A percentile compares a stretch with the other conserved stretches of the same genome.
These are phyloP conservation scores for Cossypha heuglini DNA, from an alignment of 2,797 vertebrate genomes.

Conservation along the genomic window DNA sequence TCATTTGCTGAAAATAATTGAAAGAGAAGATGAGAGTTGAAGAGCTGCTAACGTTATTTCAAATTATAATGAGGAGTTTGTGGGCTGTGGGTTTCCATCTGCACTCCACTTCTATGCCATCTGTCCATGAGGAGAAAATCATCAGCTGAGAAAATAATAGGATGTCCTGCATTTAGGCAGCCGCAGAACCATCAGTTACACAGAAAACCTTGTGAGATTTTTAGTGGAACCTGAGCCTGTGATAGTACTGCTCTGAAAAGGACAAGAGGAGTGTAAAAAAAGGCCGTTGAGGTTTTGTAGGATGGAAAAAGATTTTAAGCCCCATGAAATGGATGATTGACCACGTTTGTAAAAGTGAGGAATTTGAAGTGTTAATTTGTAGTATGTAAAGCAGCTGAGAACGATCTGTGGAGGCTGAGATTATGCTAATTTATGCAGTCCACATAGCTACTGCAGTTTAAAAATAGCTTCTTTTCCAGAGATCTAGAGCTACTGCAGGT, in stretches of 20 bases:
- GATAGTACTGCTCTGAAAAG: not conserved
- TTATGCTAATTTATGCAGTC: slow-evolving; percentile 76
- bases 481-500: slow-evolving; percentile 38
- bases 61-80: slow-evolving; percentile 15
- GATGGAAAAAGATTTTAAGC: not conserved
- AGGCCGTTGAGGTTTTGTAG: not conserved
- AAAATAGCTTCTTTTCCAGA: slow-evolving; percentile 72
- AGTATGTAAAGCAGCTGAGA: slow-evolving; percentile 20
- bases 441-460: slow-evolving; percentile 61
- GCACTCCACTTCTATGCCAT: slow-evolving; percentile 46
- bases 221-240: not conserved
- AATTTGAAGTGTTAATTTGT: slow-evolving; percentile 41
- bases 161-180: slow-evolving; percentile 30
- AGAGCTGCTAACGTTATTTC: not conserved
- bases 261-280: not conserved
- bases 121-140: slow-evolving; percentile 46
- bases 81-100: slow-evolving; percentile 57
- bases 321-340: not conserved
- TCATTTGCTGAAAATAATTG: slow-evolving; percentile 43
- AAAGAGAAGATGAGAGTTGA: not conserved
- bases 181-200: slow-evolving; percentile 28
- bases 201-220: not conserved
- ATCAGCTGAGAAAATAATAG: not conserved
- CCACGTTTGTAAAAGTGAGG: not conserved
- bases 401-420: slow-evolving; percentile 52